Base-by-base conservation (phyloP, 2,888 invertebrate species). In the Macaria liturata region DNA sequence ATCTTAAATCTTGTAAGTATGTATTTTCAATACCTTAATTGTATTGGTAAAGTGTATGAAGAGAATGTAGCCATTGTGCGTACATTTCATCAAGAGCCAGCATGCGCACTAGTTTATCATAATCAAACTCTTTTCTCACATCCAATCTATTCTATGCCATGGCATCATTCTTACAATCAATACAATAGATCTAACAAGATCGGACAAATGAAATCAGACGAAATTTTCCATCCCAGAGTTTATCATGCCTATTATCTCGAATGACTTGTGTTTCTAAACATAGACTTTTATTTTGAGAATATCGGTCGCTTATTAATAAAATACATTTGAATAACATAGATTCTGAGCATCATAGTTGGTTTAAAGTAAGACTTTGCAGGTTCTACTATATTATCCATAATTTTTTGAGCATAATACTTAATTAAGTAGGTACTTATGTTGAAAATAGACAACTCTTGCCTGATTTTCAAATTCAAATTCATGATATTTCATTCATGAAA, bases 181-280 rank as follows among this genome's bases (percentile, higher is more conserved):
- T 66, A 73, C 69, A 72, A 70, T 69, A 69, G 66, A 65, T 60
- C 70, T 71, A 70, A 74, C 72, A 74, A 71, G 74, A 73, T 70
- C 69, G 71, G 68, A 79, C 77, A 75, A 75, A 76, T 80, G 72
- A 70, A 77, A 78, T 78, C 69, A 65, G 71, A 64, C 67, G 67
- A 69, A 70, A 67, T 69, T 76, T 76, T 70, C 68, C 69, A 78
- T 76, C 72, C 68, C 68, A 67, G 63, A 62, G 66, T 73, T 68
- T 70, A 61, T 46, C 50, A 66, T 71, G 67, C 72, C 77, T 80
- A 78, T 83, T 83, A 83, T 76, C 61, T 68, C 61, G 72, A 78
- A 77, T 84, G 84, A 84, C 80, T 83, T 67, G 74, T 65, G 65
- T 77, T 78, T 78, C 69, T 67, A 58, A 54, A 60, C 54, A 57